Base-by-base conservation (phyloP, 1,140 invertebrate genomes). In the Drosophila kepulauana region DNA sequence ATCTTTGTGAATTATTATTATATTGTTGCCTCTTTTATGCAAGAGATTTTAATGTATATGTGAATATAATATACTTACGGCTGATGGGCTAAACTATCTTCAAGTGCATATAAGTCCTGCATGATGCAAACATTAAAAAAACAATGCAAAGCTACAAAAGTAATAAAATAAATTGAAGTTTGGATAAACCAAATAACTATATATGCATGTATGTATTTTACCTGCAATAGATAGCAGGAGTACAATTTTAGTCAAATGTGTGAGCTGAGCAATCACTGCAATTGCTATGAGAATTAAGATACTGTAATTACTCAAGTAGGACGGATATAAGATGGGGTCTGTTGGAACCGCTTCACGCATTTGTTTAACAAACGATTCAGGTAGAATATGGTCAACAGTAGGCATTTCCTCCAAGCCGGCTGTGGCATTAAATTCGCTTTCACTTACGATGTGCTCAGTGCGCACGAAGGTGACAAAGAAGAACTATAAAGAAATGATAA, bases 301-400 rank as follows among this genome's bases (percentile, higher is more conserved):
- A 46, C 94, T 94, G 81, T 96, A 95, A 91, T 96, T 95, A 45
- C 95, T 95, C 84, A 96, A 95, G 91, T 97, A 97, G 15, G 96
- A 96, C 30, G 96, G 96, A 92, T 96, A 96, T 1, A 95, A 93
- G 82, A 81, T 52, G 52, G 78, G 65, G n/a, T 91, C 81, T 3
- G 65, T 43, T 28, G 85, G 85, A 49, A 90, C 75, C 67, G 86
- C 86, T 46, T 86, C 86, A 15, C 85, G 85, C 85, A 88, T 88
- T 75, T 88, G 85, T 45, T 84, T 74, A 49, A 88, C 84, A 80
- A 88, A 88, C 10, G 84, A 88, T 58, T 77, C 84, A n/a, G 84
- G 84, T 30, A 88, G 81, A 52, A 88, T 64, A 62, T 88, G 85
- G 65, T 88, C 85, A 33, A 78, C 81, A 49, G 70, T 85, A 30